phyloP scores from a whole-genome alignment of 1,140 invertebrate genomes.

The Samia ricini region DNA sequence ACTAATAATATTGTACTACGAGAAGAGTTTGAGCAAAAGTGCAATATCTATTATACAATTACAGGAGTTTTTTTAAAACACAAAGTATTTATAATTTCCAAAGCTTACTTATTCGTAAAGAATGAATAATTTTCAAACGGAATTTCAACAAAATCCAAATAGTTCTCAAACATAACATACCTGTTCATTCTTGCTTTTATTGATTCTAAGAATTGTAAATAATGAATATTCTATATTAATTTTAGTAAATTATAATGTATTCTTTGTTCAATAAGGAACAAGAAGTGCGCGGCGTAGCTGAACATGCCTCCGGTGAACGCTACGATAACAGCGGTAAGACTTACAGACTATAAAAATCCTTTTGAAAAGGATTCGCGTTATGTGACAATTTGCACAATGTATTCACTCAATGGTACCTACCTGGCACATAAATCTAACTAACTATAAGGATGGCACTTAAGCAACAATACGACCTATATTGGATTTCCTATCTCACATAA shows the following conservation, averaged over 20 bases:
- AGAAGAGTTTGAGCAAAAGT: no score
- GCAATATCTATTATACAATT: no score
- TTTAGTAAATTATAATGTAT: neutral
- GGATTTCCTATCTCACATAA: slow-evolving; percentile 13
- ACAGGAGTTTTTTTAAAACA: no score
- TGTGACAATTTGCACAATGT: slow-evolving; percentile 14
- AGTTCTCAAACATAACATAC: no score
- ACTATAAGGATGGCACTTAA: slow-evolving; percentile 9
- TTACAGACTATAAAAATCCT: neutral
- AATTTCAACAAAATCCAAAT: no score
- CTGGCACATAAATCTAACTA: slow-evolving; percentile 12
- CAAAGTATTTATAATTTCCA: no score
- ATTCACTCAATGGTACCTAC: slow-evolving; percentile 15
- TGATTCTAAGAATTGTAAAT: no score
- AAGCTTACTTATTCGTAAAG: no score
- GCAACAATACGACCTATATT: slow-evolving; percentile 22
- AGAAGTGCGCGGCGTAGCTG: slow-evolving; percentile 35
- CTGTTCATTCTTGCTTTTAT: no score
- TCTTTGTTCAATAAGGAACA: slow-evolving; percentile 39
- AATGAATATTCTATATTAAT: neutral
- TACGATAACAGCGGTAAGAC: slow-evolving; percentile 49
- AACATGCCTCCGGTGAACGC: slow-evolving; percentile 42
- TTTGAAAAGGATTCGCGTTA: neutral
- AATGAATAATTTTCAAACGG: no score
- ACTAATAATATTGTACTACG: no score